A percentile compares a stretch with the other conserved stretches of the same genome.
Conservation (phyloP, 2,797 vertebrate species). For the Delichon dasypus region DNA sequence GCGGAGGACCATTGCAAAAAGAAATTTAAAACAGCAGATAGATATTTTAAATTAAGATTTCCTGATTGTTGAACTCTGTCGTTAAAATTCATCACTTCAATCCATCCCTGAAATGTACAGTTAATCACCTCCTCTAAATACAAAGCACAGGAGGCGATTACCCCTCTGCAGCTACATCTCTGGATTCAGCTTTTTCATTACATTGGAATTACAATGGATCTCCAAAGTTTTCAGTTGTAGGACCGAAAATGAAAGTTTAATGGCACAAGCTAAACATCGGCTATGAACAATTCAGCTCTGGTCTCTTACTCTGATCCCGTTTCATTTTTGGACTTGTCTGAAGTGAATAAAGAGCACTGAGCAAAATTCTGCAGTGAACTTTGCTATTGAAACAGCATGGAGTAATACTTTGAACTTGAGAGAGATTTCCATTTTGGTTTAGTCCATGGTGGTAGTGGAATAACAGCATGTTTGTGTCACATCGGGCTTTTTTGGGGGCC, state of each 20-base stretch:
- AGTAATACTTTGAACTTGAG: not conserved
- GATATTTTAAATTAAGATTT: not conserved
- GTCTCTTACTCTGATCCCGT: not conserved
- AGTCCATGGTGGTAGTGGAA: not conserved
- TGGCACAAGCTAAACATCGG: not conserved
- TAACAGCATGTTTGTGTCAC: not conserved
- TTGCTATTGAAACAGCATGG: constrained; percentile 4
- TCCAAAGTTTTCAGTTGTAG: not conserved
- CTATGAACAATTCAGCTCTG: not conserved
- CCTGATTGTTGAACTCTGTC: not conserved
- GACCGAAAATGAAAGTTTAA: not conserved
- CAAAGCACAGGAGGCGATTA: not conserved
- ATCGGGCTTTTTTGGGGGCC: not conserved
- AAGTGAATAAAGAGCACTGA: not conserved
- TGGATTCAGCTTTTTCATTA: constrained; percentile 21
- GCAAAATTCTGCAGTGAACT: not conserved
- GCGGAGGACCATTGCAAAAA: not conserved
- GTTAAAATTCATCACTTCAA: not conserved
- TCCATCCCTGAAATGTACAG: not conserved
- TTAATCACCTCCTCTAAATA: constrained; percentile 16
- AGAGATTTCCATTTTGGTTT: not conserved
- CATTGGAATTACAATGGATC: not conserved
- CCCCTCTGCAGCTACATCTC: not conserved
- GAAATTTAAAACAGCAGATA: not conserved
- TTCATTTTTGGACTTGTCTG: not conserved